phyloP scores from a whole-genome alignment of 1,140 invertebrate species.

The Aethina tumida region DNA sequence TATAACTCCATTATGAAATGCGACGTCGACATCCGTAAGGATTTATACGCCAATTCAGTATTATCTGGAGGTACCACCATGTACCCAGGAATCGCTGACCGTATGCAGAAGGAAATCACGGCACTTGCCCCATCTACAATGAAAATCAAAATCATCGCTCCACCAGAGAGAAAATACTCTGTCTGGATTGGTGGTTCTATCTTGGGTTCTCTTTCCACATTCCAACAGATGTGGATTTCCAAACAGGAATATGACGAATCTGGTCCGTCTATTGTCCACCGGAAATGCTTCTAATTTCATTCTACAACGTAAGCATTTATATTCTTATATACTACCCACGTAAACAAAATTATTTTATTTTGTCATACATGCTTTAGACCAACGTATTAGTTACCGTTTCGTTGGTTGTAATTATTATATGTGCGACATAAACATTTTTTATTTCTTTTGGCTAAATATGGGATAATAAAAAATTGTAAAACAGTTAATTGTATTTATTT shows the following conservation, averaged over 20 bases:
- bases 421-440: no score
- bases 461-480: no score
- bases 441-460: no score
- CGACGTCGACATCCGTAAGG: conserved; percentile 87
- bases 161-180: conserved; percentile 84
- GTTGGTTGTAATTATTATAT: no score
- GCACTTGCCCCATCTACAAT: conserved; percentile 76
- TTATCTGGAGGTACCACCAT: conserved; percentile 94
- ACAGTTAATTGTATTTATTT: no score
- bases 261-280: conserved; percentile 83
- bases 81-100: conserved; percentile 71
- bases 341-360: no score
- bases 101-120: conserved; percentile 84
- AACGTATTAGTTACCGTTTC: no score
- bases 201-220: conserved; percentile 76
- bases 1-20: conserved; percentile 98
- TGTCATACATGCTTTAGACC: no score
- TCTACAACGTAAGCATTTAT: no score
- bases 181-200: conserved; percentile 85
- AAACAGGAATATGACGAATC: conserved; percentile 93
- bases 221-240: conserved; percentile 93
- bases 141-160: conserved; percentile 92
- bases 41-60: conserved; percentile 92
- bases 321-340: no score
- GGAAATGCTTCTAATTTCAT: conserved; percentile 93